Conservation (phyloP, 2,888 invertebrate species). For the Conops quadrifasciatus region DNA sequence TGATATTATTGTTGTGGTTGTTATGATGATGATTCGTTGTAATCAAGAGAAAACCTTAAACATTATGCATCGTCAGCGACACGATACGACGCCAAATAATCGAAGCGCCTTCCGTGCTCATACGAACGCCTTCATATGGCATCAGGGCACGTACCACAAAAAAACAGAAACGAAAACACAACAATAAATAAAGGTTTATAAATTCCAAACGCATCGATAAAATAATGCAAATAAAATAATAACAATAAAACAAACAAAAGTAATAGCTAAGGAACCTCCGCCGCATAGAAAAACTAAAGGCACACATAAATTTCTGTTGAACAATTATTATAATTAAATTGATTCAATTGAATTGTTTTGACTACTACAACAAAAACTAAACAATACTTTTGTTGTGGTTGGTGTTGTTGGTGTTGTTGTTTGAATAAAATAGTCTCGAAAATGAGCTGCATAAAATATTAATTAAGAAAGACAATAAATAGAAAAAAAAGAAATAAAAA, state of each 20-base stretch:
- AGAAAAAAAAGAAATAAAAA: too few relatives aligned
- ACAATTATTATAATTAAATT: slow-evolving; percentile 16
- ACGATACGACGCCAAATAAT: too few relatives aligned
- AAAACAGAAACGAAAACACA: background rate
- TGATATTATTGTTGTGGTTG: too few relatives aligned
- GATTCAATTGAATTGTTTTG: background rate
- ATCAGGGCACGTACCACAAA: too few relatives aligned
- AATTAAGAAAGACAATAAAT: background rate
- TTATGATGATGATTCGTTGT: too few relatives aligned
- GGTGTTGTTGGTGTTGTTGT: slow-evolving; percentile 11
- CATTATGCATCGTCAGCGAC: too few relatives aligned
- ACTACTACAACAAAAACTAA: background rate
- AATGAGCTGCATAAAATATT: slow-evolving; percentile 11
- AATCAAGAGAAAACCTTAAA: too few relatives aligned
- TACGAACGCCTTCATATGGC: too few relatives aligned
- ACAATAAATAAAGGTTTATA: background rate
- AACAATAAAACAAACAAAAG: background rate
- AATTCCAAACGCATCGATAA: background rate
- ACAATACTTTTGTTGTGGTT: background rate
- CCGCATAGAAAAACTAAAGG: background rate
- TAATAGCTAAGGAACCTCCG: background rate
- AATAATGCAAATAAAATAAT: background rate
- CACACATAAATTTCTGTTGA: background rate
- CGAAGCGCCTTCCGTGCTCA: too few relatives aligned
- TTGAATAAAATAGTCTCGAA: slow-evolving; percentile 4